Base-by-base conservation (phyloP, 2,113 vertebrate species). In the Calyptommatus sinebrachiatus region DNA sequence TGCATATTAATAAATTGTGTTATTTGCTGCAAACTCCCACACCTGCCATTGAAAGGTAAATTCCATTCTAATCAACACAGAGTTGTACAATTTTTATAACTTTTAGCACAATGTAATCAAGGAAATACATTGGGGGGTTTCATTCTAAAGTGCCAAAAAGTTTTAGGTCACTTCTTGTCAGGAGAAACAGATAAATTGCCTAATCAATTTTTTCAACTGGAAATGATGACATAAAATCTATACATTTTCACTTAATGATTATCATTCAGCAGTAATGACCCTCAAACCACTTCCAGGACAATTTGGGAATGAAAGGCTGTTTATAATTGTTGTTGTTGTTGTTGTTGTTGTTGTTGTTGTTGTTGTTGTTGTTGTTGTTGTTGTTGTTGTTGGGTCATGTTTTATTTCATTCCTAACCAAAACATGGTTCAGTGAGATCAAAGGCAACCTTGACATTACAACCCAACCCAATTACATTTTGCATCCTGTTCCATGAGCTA, bases 211-310 rank as follows among this genome's bases (percentile, higher is more conserved):
- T 69, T 65, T 53, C 11, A 12, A 4, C 24, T 60, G n/a, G 16
- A 12, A 57, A 57, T 57, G 16, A 18, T 57, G 53, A 57, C 53
- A 45, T 79, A n/a, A 71, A 24, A 57, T 63, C 22, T 29, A n/a
- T 61, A 16, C 8, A 31, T 74, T 81, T 78, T 31, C 28, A 81
- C 74, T 75, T 68, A 68, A 74, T 60, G 50, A 31, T 41, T 18
- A 63, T 4, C 50, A 68, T 73, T 7, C 9, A 80, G 28, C 41
- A 57, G 20, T 45, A 57, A 18, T 57, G 16, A 57, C 53, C 14
- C 53, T 5, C 18, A 14, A 5, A 18, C 53, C 53, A 57, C 14
- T 57, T 57, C 53, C 14, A 57, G 53, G 53, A 16, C 53, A 18
- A 18, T 57, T 57, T 18, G 14, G 53, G 50, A 41, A 41, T 41